Evolutionary conservation across 2,888 invertebrate species (phyloP).

Genomic region (Eupithecia vulgata): DNA sequence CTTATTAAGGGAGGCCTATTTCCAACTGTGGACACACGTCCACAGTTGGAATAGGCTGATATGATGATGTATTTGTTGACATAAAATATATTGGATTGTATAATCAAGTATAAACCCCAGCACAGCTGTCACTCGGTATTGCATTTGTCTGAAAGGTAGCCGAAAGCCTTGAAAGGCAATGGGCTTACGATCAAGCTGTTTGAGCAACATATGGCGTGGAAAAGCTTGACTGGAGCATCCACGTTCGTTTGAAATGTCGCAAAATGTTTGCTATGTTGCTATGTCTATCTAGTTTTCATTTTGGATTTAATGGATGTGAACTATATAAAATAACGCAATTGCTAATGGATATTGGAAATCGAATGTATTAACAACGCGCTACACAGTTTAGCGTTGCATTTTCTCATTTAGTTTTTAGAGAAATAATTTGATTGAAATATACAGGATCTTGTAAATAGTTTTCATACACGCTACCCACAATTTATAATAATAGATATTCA

Average conservation of each 20-base stretch:
- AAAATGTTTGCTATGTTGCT: background rate
- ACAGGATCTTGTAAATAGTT: too few relatives aligned
- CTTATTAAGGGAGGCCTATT: too few relatives aligned
- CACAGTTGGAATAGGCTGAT: too few relatives aligned
- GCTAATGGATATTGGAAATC: background rate
- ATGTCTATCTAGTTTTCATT: background rate
- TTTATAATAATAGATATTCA: too few relatives aligned
- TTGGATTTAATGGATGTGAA: background rate
- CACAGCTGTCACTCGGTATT: slow-evolving; percentile 29
- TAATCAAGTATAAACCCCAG: background rate
- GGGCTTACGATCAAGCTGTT: slow-evolving; percentile 33
- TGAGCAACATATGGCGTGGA: slow-evolving; percentile 28
- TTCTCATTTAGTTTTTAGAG: background rate
- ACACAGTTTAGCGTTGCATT: background rate
- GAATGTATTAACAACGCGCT: background rate
- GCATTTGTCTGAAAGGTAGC: slow-evolving; percentile 27
- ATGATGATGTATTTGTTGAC: background rate
- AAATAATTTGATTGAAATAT: background rate
- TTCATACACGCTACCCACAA: too few relatives aligned
- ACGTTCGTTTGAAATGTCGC: slow-evolving; percentile 30
- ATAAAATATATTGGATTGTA: background rate
- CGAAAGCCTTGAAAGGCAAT: slow-evolving; percentile 27
- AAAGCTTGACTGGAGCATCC: slow-evolving; percentile 24
- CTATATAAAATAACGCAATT: background rate
- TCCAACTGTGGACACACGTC: too few relatives aligned